phyloP scores from a whole-genome alignment of 2,888 invertebrate genomes.

The Athalia circularis region DNA sequence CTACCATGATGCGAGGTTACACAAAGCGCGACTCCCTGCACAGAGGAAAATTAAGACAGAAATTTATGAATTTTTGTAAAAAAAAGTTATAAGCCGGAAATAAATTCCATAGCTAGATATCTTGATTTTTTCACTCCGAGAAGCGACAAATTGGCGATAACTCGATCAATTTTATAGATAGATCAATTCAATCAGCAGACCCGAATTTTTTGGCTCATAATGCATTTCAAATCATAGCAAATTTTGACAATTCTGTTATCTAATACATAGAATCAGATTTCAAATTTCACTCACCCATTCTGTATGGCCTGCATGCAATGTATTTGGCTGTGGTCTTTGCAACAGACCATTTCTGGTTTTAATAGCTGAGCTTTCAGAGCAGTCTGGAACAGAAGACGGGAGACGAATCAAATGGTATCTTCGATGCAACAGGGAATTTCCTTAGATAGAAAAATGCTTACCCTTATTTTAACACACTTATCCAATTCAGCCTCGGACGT shows the following conservation, averaged over 20 bases:
- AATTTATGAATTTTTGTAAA: too few relatives aligned
- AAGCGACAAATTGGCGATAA: too few relatives aligned
- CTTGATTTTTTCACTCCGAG: too few relatives aligned
- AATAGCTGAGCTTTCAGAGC: slow-evolving; percentile 91
- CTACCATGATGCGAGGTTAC: too few relatives aligned
- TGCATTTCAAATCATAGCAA: too few relatives aligned
- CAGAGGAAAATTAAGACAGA: too few relatives aligned
- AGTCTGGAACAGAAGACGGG: slow-evolving; percentile 76
- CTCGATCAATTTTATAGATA: too few relatives aligned
- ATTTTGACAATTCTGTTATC: slow-evolving; percentile 6
- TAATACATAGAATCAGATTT: neutral
- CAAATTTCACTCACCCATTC: slow-evolving; percentile 73
- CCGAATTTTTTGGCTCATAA: too few relatives aligned
- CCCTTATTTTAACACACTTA: slow-evolving; percentile 94
- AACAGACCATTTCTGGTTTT: slow-evolving; percentile 88
- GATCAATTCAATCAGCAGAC: too few relatives aligned
- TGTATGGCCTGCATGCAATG: slow-evolving; percentile 87
- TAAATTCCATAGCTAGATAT: too few relatives aligned
- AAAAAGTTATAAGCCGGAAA: too few relatives aligned
- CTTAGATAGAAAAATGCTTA: slow-evolving; percentile 70
- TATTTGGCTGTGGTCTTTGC: slow-evolving; percentile 88
- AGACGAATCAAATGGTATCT: neutral
- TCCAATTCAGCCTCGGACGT: slow-evolving; percentile 93
- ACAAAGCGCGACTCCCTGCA: too few relatives aligned
- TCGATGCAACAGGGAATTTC: neutral